phyloP scores from a whole-genome alignment of 2,113 vertebrate species.

The Trochalopteron elliotii region DNA sequence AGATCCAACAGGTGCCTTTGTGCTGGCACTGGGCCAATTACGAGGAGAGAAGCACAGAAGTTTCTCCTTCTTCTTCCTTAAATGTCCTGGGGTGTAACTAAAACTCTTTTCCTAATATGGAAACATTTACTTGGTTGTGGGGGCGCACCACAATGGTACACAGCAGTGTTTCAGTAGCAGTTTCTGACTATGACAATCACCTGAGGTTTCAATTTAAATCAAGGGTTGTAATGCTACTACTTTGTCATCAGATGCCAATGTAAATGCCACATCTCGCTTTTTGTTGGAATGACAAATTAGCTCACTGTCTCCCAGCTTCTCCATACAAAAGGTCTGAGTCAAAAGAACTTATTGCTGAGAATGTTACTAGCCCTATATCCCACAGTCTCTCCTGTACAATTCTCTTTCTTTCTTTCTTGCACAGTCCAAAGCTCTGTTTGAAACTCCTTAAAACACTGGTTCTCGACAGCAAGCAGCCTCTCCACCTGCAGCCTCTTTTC shows the following conservation, averaged over 20 bases:
- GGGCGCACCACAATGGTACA: too few relatives aligned
- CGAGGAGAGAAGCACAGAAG: too few relatives aligned
- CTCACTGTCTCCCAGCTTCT: not conserved
- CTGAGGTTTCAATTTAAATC: not conserved
- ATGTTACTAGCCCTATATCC: not conserved
- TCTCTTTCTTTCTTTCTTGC: not conserved
- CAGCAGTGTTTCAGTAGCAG: rapidly evolving
- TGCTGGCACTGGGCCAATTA: too few relatives aligned
- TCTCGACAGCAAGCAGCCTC: not conserved
- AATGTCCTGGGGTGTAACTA: too few relatives aligned
- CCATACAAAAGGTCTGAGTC: not conserved
- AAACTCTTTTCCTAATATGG: too few relatives aligned
- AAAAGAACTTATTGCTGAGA: not conserved
- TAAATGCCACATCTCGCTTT: rapidly evolving
- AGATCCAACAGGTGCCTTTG: too few relatives aligned
- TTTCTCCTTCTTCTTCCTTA: too few relatives aligned
- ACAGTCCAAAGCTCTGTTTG: rapidly evolving
- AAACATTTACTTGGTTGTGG: too few relatives aligned
- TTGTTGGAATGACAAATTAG: not conserved
- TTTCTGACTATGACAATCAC: not conserved
- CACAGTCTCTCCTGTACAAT: not conserved
- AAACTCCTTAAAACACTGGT: not conserved
- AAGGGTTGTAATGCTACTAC: not conserved
- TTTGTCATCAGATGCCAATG: not conserved
- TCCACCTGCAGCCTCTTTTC: not conserved